phyloP scores from a whole-genome alignment of 2,113 vertebrate species.

The Formicarius rufipectus region DNA sequence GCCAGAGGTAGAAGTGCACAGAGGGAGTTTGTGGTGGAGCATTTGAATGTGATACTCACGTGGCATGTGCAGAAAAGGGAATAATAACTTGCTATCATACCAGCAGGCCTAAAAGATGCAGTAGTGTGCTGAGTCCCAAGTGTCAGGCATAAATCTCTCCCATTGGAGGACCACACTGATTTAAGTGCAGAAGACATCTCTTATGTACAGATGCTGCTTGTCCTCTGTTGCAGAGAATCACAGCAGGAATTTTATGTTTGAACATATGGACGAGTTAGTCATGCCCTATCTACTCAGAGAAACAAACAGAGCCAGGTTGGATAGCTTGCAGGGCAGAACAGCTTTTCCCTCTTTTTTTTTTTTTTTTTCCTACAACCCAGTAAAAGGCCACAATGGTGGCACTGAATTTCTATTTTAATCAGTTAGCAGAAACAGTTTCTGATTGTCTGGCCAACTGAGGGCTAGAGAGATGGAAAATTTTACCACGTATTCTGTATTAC shows the following conservation, averaged over 20 bases:
- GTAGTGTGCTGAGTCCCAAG: background rate
- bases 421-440: background rate
- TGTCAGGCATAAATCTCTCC: conserved; percentile 11
- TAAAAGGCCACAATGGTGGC: background rate
- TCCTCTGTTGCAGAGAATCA: conserved; percentile 45
- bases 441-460: background rate
- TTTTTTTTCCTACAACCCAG: background rate
- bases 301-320: conserved; percentile 55
- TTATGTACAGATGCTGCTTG: conserved; percentile 39
- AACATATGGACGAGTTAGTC: conserved; percentile 65
- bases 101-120: conserved; percentile 15
- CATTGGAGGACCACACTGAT: background rate
- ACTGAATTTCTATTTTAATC: conserved; percentile 42
- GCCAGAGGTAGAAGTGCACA: background rate
- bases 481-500: background rate
- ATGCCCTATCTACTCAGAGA: conserved; percentile 64
- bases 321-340: conserved; percentile 51
- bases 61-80: background rate
- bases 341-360: background rate
- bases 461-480: conserved; percentile 15
- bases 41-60: background rate
- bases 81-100: background rate
- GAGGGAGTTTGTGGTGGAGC: background rate
- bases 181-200: background rate
- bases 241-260: conserved; percentile 59